Conservation (phyloP, 2,888 invertebrate species). For the Parnassius orleans region DNA sequence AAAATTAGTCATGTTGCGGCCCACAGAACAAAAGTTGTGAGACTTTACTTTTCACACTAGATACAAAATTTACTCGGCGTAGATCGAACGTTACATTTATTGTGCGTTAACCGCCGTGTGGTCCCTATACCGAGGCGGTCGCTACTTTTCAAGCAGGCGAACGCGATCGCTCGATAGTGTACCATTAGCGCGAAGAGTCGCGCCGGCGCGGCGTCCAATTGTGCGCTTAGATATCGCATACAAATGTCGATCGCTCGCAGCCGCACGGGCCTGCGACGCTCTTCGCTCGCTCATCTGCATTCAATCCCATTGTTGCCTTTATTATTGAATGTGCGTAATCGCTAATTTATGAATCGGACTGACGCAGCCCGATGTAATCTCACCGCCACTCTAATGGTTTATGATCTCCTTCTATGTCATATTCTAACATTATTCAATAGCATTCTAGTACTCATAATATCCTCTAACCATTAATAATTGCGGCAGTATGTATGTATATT, state of each 20-base stretch:
- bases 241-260: constrained; percentile 73
- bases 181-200: constrained; percentile 79
- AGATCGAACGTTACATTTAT: constrained; percentile 50
- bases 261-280: constrained; percentile 40
- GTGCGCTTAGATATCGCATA: constrained; percentile 80
- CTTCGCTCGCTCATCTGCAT: constrained; percentile 72
- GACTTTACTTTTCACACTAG: too few relatives aligned
- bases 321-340: constrained; percentile 76
- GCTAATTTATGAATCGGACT: constrained; percentile 73
- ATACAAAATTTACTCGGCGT: neutral
- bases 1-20: too few relatives aligned
- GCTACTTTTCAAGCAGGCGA: constrained; percentile 66
- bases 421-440: constrained; percentile 7
- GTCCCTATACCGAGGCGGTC: constrained; percentile 70
- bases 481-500: neutral
- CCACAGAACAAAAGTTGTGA: too few relatives aligned
- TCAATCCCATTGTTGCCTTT: constrained; percentile 79
- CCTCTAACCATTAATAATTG: constrained; percentile 10
- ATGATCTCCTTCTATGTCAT: constrained; percentile 10
- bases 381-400: constrained; percentile 36
- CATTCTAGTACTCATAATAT: neutral
- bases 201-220: constrained; percentile 80
- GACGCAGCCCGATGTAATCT: constrained; percentile 51
- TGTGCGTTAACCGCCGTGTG: constrained; percentile 59
- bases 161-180: constrained; percentile 76